Evolutionary conservation across 2,113 vertebrate species (phyloP).

Genomic region (Pelodiscus sinensis): DNA sequence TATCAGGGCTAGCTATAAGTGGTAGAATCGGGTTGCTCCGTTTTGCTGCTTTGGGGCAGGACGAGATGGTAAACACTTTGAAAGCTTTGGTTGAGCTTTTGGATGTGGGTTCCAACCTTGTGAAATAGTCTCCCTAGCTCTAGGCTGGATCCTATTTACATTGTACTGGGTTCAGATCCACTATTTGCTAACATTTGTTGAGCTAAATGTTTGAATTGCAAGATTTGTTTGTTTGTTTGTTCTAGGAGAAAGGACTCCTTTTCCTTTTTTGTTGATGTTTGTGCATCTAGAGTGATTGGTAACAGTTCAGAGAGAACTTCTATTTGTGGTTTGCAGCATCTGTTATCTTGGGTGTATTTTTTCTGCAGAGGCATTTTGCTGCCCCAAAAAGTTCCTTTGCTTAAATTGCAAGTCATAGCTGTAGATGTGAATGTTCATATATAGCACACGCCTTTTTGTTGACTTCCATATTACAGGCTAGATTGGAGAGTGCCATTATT

Average conservation of each 20-base stretch:
- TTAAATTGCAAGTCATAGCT: constrained; percentile 28
- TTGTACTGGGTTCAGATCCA: not conserved
- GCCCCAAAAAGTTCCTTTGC: not conserved
- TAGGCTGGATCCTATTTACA: not conserved
- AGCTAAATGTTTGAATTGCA: not conserved
- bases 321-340: constrained; percentile 28
- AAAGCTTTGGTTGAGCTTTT: not conserved
- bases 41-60: not conserved
- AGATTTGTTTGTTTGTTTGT: not conserved
- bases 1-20: not conserved
- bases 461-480: not conserved
- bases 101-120: not conserved
- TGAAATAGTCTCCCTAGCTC: not conserved
- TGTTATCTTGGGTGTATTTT: constrained; percentile 38
- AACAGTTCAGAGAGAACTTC: not conserved
- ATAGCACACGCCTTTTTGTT: not conserved
- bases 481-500: not conserved
- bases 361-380: constrained; percentile 50
- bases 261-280: not conserved
- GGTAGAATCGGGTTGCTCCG: not conserved
- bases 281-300: not conserved
- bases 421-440: not conserved
- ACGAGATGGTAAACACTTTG: not conserved
- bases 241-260: not conserved
- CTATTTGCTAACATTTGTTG: not conserved